phyloP scores from a whole-genome alignment of 23 tunicate genomes.

The Trididemnum clinides region DNA sequence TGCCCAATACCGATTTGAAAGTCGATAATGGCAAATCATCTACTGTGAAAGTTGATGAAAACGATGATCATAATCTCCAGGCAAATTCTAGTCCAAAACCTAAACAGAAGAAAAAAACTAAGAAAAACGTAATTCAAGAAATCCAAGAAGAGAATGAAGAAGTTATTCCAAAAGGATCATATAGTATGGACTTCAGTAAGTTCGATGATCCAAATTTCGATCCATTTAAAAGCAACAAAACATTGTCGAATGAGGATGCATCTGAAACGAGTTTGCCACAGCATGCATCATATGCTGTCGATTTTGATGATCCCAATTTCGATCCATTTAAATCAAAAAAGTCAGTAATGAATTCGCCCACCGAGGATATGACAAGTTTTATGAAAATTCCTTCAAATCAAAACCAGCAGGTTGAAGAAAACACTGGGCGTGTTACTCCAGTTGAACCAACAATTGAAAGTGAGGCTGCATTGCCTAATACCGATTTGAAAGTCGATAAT shows the following conservation, averaged over 20 bases:
- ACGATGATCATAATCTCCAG: too few species aligned
- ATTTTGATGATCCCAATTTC: constrained; percentile 48
- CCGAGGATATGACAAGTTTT: not conserved
- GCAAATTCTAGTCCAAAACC: not conserved
- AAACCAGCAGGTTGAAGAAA: too few species aligned
- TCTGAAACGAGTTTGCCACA: not conserved
- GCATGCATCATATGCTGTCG: constrained; percentile 21
- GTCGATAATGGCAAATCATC: too few species aligned
- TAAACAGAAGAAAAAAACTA: not conserved
- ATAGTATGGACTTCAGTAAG: constrained; percentile 62
- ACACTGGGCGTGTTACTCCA: too few species aligned
- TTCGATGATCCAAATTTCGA: constrained; percentile 63
- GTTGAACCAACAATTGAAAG: too few species aligned
- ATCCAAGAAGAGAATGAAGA: not conserved
- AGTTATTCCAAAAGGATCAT: constrained; percentile 52
- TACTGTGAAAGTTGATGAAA: too few species aligned
- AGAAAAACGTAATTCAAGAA: not conserved
- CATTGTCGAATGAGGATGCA: not conserved
- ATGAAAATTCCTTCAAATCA: too few species aligned
- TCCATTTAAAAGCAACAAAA: constrained; percentile 59
- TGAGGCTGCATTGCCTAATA: too few species aligned
- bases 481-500: too few species aligned
- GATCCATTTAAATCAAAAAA: constrained; percentile 38
- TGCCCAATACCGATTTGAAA: not conserved
- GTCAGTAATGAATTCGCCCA: not conserved